phyloP scores from a whole-genome alignment of 2,888 invertebrate genomes.

The Tenodera sinensis region DNA sequence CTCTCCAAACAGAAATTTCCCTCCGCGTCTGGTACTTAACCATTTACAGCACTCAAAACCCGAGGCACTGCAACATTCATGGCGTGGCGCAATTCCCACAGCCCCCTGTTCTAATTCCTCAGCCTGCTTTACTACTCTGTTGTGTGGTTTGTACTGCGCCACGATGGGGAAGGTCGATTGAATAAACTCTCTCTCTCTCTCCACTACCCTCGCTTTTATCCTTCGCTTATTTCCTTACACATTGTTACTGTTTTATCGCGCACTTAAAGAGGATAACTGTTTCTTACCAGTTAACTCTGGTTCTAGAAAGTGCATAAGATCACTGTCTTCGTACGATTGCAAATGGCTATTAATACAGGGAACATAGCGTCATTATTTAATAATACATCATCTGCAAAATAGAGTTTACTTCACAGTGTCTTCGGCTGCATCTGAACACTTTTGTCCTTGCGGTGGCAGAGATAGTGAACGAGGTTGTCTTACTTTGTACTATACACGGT shows the following conservation, averaged over 20 bases:
- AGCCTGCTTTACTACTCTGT: background rate
- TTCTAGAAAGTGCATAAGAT: too few species aligned
- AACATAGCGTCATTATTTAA: too few species aligned
- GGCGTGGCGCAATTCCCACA: background rate
- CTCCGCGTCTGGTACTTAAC: background rate
- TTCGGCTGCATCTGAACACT: too few species aligned
- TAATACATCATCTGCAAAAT: too few species aligned
- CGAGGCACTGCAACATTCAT: background rate
- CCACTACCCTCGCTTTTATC: too few species aligned
- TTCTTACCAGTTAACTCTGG: too few species aligned
- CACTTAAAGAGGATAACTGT: background rate
- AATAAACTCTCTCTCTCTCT: background rate
- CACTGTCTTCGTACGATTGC: too few species aligned
- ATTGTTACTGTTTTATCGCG: background rate
- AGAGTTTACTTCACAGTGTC: too few species aligned
- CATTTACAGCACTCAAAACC: background rate
- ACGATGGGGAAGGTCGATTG: background rate
- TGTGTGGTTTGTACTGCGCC: background rate
- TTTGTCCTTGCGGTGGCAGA: too few species aligned
- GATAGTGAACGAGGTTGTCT: too few species aligned
- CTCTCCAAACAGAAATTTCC: background rate
- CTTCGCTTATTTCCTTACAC: background rate
- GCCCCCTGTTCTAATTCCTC: background rate
- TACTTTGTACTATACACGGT: too few species aligned
- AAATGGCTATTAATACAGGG: too few species aligned